Evolutionary conservation across 1,140 invertebrate species (phyloP).

Genomic region (Sitobion miscanthi): DNA sequence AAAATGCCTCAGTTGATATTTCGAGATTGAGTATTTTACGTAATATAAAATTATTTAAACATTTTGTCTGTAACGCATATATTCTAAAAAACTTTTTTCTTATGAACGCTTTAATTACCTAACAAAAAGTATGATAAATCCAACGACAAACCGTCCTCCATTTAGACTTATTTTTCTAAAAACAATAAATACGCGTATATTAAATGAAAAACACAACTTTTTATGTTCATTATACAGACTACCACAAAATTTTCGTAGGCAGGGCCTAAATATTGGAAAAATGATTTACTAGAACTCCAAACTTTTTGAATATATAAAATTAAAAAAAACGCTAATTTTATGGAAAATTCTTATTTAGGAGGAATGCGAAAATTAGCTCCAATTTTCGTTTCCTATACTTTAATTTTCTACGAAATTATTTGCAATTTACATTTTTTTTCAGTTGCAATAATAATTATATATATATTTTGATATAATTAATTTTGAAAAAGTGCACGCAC

Average conservation of each 20-base stretch:
- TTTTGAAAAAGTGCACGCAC: too few species aligned
- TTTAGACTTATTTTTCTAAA: background rate
- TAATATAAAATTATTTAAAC: too few species aligned
- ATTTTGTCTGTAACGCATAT: too few species aligned
- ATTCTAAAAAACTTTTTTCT: too few species aligned
- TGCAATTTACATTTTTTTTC: background rate
- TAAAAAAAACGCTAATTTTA: background rate
- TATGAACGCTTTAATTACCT: background rate
- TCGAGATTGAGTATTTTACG: too few species aligned
- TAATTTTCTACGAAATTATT: background rate
- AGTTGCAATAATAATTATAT: background rate
- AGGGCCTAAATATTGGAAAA: background rate
- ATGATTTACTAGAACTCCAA: background rate
- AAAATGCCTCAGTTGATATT: too few species aligned
- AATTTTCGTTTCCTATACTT: background rate
- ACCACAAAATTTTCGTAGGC: background rate
- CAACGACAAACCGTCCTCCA: background rate
- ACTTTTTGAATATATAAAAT: background rate
- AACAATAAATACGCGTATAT: background rate
- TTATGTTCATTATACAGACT: background rate
- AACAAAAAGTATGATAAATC: background rate
- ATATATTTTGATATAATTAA: background rate
- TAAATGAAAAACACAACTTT: background rate
- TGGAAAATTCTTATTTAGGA: background rate
- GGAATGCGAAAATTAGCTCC: background rate